These are phyloP conservation scores for Trypoxylon attenuatum DNA, from an alignment of 2,888 invertebrate genomes.

Conservation along the genomic window DNA sequence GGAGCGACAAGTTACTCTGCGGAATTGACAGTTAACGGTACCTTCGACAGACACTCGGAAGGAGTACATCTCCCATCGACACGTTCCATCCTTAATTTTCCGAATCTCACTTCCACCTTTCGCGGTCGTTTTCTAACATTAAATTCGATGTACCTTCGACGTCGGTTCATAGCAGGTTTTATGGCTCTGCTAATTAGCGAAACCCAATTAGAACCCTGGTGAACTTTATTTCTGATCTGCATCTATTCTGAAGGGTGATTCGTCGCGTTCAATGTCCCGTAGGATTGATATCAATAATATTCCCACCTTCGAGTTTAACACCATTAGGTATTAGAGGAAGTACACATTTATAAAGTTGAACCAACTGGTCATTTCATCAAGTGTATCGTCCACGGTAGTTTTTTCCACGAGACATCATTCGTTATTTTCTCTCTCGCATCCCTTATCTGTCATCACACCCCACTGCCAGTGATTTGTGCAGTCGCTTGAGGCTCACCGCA, in stretches of 20 bases:
- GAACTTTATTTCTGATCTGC: slow-evolving; percentile 84
- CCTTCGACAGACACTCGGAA: slow-evolving; percentile 55
- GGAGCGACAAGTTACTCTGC: slow-evolving; percentile 76
- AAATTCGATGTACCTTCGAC: not conserved
- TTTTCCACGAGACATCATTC: slow-evolving; percentile 15
- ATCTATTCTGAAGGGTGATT: slow-evolving; percentile 85
- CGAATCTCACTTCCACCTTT: too few species aligned
- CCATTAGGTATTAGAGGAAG: slow-evolving; percentile 76
- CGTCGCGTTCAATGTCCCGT: too few species aligned
- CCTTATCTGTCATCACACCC: slow-evolving; percentile 6
- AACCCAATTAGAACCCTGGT: too few species aligned
- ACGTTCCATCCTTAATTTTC: not conserved
- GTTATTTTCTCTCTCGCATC: slow-evolving; percentile 5
- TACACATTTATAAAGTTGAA: slow-evolving; percentile 77
- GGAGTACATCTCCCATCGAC: not conserved
- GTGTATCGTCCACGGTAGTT: slow-evolving; percentile 77
- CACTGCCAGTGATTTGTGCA: too few species aligned
- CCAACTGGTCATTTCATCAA: slow-evolving; percentile 75
- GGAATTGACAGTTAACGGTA: slow-evolving; percentile 78
- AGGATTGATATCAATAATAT: slow-evolving; percentile 77
- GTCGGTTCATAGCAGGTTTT: too few species aligned
- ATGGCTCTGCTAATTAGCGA: too few species aligned
- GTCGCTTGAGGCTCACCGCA: too few species aligned
- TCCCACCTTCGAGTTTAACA: slow-evolving; percentile 76
- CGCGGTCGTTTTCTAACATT: not conserved